Base-by-base conservation (phyloP, 2,888 invertebrate genomes). In the Enoplolaimus lenunculus region DNA sequence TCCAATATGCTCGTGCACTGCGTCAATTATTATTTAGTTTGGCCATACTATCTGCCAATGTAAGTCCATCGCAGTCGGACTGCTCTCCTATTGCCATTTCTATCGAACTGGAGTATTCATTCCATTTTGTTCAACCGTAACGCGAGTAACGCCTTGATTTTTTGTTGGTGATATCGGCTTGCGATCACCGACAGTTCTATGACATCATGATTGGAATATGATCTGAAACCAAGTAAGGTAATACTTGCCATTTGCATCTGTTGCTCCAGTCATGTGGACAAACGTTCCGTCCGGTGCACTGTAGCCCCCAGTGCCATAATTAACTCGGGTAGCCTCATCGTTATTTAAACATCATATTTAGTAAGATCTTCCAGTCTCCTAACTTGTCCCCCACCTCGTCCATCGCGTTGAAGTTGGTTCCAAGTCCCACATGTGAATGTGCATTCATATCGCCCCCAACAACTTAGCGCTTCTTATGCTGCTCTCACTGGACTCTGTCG, bases 381-480 rank as follows among this genome's bases (percentile, higher is more conserved):
- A 62, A 26, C 64, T 7, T 7, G 7, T 62, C 64, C 28, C 64
- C 64, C 64, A 7, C 31, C 30, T 26, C 31, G 64, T 62, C 64
- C 7, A 33, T 16, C 13, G 64, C 7, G n/a, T n/a, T n/a, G n/a
- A n/a, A n/a, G n/a, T n/a, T n/a, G n/a, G n/a, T n/a, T n/a, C n/a
- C n/a, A n/a, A n/a, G n/a, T n/a, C n/a, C n/a, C 26, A 62, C 30
- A 13, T 16, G 64, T 7, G 64, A 62, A 33, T 62, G 64, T n/a
- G 13, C 64, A 33, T 62, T 62, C 64, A 62, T 29, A 33, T 62
- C 64, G 16, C 64, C 64, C 7, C 57, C 57, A n/a, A 62, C n/a
- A n/a, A n/a, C n/a, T n/a, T n/a, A n/a, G n/a, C n/a, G n/a, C n/a
- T n/a, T n/a, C n/a, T n/a, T n/a, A n/a, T n/a, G n/a, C n/a, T n/a